phyloP scores from a whole-genome alignment of 2,888 invertebrate species.

The Drosophila mercatorum region DNA sequence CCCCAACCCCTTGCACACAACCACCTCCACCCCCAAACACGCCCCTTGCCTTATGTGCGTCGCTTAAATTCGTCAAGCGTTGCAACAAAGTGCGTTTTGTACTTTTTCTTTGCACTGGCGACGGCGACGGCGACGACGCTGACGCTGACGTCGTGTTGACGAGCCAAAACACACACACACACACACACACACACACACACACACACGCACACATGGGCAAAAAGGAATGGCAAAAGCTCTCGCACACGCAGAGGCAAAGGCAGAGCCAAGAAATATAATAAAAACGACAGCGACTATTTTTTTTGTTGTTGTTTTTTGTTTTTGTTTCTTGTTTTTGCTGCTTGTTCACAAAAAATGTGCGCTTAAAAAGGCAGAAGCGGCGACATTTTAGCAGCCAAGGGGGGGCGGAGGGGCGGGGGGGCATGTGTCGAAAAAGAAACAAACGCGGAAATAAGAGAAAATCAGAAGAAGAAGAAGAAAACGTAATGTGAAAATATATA shows the following conservation, averaged over 20 bases:
- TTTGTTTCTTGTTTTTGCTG: slow-evolving; percentile 31
- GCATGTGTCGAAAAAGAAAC: slow-evolving; percentile 45
- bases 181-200: background rate
- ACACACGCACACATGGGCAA: background rate
- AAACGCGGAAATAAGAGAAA: slow-evolving; percentile 28
- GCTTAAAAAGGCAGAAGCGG: slow-evolving; percentile 51
- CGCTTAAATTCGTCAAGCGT: slow-evolving; percentile 67
- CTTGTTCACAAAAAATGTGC: slow-evolving; percentile 57
- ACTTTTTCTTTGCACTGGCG: slow-evolving; percentile 42
- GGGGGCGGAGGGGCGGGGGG: background rate
- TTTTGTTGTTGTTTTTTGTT: slow-evolving; percentile 6
- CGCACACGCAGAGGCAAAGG: slow-evolving; percentile 8
- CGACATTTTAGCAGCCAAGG: slow-evolving; percentile 1
- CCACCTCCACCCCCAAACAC: background rate
- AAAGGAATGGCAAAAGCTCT: slow-evolving; percentile 13
- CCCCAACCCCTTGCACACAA: too few species aligned
- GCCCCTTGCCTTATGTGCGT: slow-evolving; percentile 16
- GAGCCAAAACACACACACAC: slow-evolving; percentile 14
- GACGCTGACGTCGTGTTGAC: slow-evolving; percentile 36
- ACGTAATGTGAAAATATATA: slow-evolving; percentile 70
- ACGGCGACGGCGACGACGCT: slow-evolving; percentile 29
- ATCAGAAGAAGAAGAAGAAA: slow-evolving; percentile 47
- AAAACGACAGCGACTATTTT: slow-evolving; percentile 66
- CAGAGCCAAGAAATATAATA: slow-evolving; percentile 65
- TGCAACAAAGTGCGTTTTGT: slow-evolving; percentile 76